Conservation (phyloP, 2,797 vertebrate genomes). For the Falco rusticolus region DNA sequence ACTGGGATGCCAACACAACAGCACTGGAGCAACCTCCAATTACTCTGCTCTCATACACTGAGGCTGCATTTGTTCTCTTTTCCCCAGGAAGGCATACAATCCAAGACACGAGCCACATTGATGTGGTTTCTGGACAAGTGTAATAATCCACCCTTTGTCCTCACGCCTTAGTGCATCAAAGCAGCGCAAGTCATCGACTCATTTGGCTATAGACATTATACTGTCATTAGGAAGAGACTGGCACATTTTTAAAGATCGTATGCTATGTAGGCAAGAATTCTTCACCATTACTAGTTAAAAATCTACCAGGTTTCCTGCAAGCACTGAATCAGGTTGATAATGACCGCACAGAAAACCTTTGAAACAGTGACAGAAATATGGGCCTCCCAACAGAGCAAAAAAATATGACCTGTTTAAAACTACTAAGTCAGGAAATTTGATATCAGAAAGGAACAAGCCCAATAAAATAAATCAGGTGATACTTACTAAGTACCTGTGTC, state of each 20-base stretch:
- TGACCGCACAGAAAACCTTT: not conserved
- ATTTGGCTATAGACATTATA: not conserved
- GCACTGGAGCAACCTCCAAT: not conserved
- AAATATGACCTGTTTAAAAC: not conserved
- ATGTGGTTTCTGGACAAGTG: not conserved
- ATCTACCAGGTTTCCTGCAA: not conserved
- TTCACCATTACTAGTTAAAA: not conserved
- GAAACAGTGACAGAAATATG: not conserved
- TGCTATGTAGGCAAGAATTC: not conserved
- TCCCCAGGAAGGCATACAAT: not conserved
- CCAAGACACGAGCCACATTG: accelerated
- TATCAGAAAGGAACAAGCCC: not conserved
- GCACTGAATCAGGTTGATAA: not conserved
- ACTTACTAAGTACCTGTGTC: not conserved
- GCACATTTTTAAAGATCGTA: not conserved
- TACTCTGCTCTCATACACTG: not conserved
- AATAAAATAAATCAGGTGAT: not conserved
- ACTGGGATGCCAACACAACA: not conserved
- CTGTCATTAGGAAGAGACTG: not conserved
- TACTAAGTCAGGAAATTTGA: not conserved
- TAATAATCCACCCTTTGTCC: not conserved
- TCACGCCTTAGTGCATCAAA: not conserved
- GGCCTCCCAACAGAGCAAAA: not conserved
- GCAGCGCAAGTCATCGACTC: not conserved
- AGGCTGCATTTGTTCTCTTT: not conserved